Base-by-base conservation (phyloP, 1,140 invertebrate genomes). In the Bombus pascuorum region DNA sequence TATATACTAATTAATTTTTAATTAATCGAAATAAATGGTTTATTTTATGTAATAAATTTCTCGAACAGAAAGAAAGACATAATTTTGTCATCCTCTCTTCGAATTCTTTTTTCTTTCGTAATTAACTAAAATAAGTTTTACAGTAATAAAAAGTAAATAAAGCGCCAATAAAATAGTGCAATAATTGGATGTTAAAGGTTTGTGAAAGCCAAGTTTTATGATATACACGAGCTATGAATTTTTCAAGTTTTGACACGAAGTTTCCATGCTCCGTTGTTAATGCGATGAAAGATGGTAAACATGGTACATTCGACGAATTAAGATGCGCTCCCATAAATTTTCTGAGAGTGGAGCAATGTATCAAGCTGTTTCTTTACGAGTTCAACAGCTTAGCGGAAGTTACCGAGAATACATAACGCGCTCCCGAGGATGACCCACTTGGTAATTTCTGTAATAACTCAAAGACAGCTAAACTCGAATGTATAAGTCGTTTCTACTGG, bases 391-490 rank as follows among this genome's bases (percentile, higher is more conserved):
- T 59, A 73, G 57, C 62, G 34, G 28, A 75, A 83, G 81, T 75
- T 75, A 34, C 39, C 12, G 37, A n/a, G 53, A 74, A 82, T 82
- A 37, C 32, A 71, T 39, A 62, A 80, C 32, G 32, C 25, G 68
- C 32, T 37, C n/a, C 5, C 37, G 53, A 28, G 37, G 70, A 44
- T 62, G 80, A 74, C 71, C 80, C 57, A 82, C 81, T 83, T 75
- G 37, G 72, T 83, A 76, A 83, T 83, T 75, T 66, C 15, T 34
- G 57, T 66, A 75, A 83, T 83, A 83, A 83, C 42, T 83, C 81
- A 83, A 76, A n/a, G 79, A 53, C n/a, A 65, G 42, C 22, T 82
- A 42, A 82, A 47, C 71, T 13, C 18, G 28, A 42, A 34, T 39
- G 42, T 68, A 44, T 57, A 65, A 73, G 80, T 74, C 25, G 53